Evolutionary conservation across 2,797 vertebrate species (phyloP), one percentile per base, ranked within the genome.

Genomic region (Karalla daura): DNA sequence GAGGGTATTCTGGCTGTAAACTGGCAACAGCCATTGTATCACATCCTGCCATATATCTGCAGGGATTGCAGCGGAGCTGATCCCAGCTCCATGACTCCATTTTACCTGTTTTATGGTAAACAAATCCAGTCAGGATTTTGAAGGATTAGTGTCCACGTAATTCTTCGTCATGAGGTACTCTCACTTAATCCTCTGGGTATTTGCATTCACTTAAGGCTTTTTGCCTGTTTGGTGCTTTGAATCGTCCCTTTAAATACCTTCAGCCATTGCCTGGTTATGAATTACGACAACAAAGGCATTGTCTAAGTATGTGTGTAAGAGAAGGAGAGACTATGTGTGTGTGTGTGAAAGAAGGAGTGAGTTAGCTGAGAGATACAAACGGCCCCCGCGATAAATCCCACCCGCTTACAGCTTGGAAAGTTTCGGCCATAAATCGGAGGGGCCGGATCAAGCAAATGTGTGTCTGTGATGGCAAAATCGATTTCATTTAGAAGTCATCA

Each of bases 401-500:
- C 76, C 59, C 64, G 60, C 70, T 88, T 71, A 70, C 41, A 69
- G 60, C 63, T 24, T 32, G 63, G 55, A 79, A 84, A 50, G 76
- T 78, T 84, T 63, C n/a, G 15, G 24, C 41, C 45, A 80, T 83
- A 83, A 85, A 89, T 78, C 43, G 39, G 78, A 35, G 33, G n/a
- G 4, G 53, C 37, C 43, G 17, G 63, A 87, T 81, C 68, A 63
- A 51, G 58, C 65, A 63, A 79, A 79, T 50, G 67, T 82, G 74
- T 70, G 79, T 84, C 70, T 5, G 17, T 67, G 80, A 88, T 78
- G 67, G 67, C 18, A 2, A 81, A 88, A 86, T 89, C 74, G 74
- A 90, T 91, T 90, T 90, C 46, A 83, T 92, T 89, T 80, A 87
- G 67, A 86, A 65, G 56, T 86, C 86, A 81, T 90, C 83, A 86